Base-by-base conservation (phyloP, 92 coral and sea anemone genomes). In the Porites divaricata region DNA sequence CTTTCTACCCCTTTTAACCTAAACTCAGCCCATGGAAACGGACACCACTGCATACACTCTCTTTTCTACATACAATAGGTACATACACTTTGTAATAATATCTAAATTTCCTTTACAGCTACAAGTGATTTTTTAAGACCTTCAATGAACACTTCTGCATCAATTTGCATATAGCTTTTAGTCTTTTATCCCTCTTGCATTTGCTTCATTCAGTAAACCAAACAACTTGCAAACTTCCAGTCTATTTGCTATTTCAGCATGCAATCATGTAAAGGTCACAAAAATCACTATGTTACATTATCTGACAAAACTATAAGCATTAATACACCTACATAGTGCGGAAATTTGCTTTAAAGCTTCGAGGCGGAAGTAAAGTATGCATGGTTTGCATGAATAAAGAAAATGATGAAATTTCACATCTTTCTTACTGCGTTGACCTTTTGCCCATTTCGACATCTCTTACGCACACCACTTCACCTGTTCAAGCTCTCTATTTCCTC, bases 1-100 rank as follows among this genome's bases (percentile, higher is more conserved):
- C 26, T 28, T 51, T 0, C 61, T 77, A 62, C 79, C 35, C 52
- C 16, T 12, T 6, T 49, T 24, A 51, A 54, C 6, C 53, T 19
- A 41, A 25, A 71, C 84, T 79, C 52, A 16, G 84, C 84, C 75
- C 75, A 79, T 19, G 67, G 35, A 45, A 57, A 26, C 17, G 12
- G 84, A 80, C 65, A 68, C 85, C 70, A 76, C 85, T 80, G 85
- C 85, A 80, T 80, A 80, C 76, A 80, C 54, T 76, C 4, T 41
- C 20, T 49, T 54, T 35, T 50, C 0, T 1, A n/a, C 2, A 17
- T 25, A 15, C 8, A 2, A 15, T 21, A 54, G 65, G 45, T 2
- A 10, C 3, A 15, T 20, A 74, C 61, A 19, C 16, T 6, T 19
- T 0, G 8, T 61, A 61, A 4, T 16, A 15, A 14, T 15, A 5